phyloP scores from a whole-genome alignment of 2,888 invertebrate species.

The Coelopa pilipes region DNA sequence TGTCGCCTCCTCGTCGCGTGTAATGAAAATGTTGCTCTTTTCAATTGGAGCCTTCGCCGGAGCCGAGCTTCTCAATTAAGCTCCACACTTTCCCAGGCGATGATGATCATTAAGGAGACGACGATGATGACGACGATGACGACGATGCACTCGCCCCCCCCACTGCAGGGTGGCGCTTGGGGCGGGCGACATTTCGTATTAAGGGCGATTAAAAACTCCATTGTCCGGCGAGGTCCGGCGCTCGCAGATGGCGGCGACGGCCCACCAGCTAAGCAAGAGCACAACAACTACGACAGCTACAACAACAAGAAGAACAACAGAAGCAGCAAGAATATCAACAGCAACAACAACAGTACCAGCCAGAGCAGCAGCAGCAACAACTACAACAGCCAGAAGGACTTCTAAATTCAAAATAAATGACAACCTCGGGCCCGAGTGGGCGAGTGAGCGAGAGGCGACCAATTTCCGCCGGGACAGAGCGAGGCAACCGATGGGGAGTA shows the following conservation, averaged over 20 bases:
- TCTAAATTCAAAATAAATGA: neutral
- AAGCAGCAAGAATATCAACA: neutral
- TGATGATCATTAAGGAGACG: neutral
- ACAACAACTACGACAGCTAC: too few relatives aligned
- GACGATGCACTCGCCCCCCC: neutral
- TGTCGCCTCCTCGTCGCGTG: neutral
- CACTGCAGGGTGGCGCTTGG: neutral
- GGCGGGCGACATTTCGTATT: slow-evolving; percentile 38
- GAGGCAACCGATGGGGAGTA: neutral
- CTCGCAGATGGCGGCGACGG: neutral
- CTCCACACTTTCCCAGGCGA: slow-evolving; percentile 39
- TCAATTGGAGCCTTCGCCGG: slow-evolving; percentile 45
- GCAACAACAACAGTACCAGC: neutral
- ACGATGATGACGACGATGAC: neutral
- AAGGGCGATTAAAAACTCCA: slow-evolving; percentile 44
- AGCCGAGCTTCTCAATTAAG: slow-evolving; percentile 45
- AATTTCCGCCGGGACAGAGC: neutral
- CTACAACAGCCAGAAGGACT: too few relatives aligned
- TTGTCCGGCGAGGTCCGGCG: slow-evolving; percentile 15
- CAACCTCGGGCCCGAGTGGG: neutral
- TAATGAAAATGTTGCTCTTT: slow-evolving; percentile 48
- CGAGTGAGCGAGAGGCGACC: neutral
- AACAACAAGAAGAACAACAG: neutral
- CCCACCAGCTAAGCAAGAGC: neutral
- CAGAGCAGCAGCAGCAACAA: too few relatives aligned